A percentile compares a stretch with the other conserved stretches of the same genome.
Evolutionary conservation across 2,888 invertebrate species (phyloP).

Genomic region (Blomia tropicalis): DNA sequence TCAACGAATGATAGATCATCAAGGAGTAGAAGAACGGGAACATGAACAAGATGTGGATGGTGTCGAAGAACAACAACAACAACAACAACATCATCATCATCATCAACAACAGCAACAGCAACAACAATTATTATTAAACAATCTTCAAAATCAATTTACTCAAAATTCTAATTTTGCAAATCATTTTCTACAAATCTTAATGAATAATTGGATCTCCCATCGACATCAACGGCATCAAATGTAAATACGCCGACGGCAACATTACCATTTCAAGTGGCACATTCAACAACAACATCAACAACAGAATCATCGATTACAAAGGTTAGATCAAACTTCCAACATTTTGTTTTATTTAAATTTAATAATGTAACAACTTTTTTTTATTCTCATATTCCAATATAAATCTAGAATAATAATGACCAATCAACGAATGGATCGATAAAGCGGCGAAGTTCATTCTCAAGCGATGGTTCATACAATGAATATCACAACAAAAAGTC

Average conservation of each 20-base stretch:
- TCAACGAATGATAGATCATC: not conserved
- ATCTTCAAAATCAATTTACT: not conserved
- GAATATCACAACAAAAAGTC: not conserved
- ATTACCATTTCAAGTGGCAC: not conserved
- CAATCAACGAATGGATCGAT: not conserved
- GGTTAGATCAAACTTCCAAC: too few relatives aligned
- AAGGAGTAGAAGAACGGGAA: not conserved
- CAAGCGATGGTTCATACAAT: not conserved
- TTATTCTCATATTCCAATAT: not conserved
- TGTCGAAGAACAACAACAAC: slow-evolving; percentile 25
- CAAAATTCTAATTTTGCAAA: slow-evolving; percentile 1
- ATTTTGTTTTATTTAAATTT: too few relatives aligned
- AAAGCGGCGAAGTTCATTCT: not conserved
- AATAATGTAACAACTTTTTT: too few relatives aligned
- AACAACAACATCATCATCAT: not conserved
- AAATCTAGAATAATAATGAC: not conserved
- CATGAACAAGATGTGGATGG: not conserved
- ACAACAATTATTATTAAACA: not conserved
- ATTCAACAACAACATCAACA: too few relatives aligned
- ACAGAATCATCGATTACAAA: not conserved
- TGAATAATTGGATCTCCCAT: slow-evolving; percentile 7
- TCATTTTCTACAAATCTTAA: slow-evolving; percentile 14
- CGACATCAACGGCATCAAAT: slow-evolving; percentile 11
- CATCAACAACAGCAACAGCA: slow-evolving; percentile 20
- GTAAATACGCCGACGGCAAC: not conserved